Base-by-base conservation (phyloP, 2,113 vertebrate genomes). In the Hyla sarda region DNA sequence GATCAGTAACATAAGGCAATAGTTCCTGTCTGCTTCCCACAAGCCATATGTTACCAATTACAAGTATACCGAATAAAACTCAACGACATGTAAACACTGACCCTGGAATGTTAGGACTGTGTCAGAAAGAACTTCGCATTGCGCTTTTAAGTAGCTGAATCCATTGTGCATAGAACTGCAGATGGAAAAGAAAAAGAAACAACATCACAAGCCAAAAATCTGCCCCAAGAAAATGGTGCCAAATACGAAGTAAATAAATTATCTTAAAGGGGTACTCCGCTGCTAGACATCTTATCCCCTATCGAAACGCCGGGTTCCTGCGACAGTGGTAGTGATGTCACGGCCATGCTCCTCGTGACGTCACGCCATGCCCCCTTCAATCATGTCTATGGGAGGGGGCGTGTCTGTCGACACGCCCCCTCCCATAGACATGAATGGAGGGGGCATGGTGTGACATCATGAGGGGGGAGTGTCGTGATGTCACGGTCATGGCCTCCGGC, bases 61-160 rank as follows among this genome's bases (percentile, higher is more conserved):
- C 9, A n/a, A 80, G 77, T 28, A 74, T 11, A 62, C 45, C 5
- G 34, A 47, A 60, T 47, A 75, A 60, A 84, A 47, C 9, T 56
- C 50, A 45, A 25, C 0, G 82, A 83, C 32, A 75, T 75, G 54
- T 84, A 83, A 83, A 83, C 82, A 83, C 13, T 19, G 30, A 37
- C 4, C 2, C 25, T 23, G 82, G 67, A 75, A 72, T 45, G 50
- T 37, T 16, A 41, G 19, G 52, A 58, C 12, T 58, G 11, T 74
- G 56, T 13, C 23, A 28, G 28, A 56, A 41, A 48, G 50, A 56
- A 13, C 78, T 47, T 81, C 56, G 19, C 32, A 25, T 6, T 12
- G 11, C 47, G 14, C 2, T 23, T 1, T n/a, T 11, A 34, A 17
- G n/a, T n/a, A 25, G 73, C 23, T 48, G 23, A 75, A 48, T 50